Conservation (phyloP, 2,113 vertebrate genomes). For the Psettodes erumei region DNA sequence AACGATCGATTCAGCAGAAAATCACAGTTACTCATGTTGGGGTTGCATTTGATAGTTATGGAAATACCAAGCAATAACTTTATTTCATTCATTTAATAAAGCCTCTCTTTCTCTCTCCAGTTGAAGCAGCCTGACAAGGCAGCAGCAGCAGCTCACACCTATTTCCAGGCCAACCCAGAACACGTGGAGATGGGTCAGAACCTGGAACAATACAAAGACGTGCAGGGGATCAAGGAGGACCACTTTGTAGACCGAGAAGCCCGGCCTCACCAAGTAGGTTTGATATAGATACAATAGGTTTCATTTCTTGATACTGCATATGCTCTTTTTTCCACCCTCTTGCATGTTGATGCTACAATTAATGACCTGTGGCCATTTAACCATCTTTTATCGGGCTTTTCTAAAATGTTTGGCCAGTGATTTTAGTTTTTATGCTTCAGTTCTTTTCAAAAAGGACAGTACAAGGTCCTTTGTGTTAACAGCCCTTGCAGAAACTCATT, state of each 20-base stretch:
- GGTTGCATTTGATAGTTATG: not conserved
- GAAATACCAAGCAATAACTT: not conserved
- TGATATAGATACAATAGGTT: not conserved
- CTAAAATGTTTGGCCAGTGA: not conserved
- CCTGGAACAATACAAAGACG: constrained; percentile 89
- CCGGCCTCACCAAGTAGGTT: constrained; percentile 88
- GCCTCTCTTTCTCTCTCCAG: constrained; percentile 69
- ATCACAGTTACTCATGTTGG: not conserved
- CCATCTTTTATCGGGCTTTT: not conserved
- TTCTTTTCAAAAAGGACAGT: constrained; percentile 13
- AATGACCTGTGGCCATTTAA: not conserved
- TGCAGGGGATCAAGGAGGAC: constrained; percentile 75
- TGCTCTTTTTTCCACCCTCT: not conserved
- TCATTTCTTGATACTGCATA: not conserved
- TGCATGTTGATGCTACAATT: not conserved
- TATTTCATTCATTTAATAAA: no score
- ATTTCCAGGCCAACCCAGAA: constrained; percentile 97
- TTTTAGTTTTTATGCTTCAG: not conserved
- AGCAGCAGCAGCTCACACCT: constrained; percentile 93
- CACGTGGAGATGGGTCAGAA: constrained; percentile 93
- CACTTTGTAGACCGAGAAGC: constrained; percentile 89
- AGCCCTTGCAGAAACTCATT: constrained; percentile 38
- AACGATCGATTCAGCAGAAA: not conserved
- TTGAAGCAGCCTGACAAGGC: constrained; percentile 91
- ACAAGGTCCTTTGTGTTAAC: constrained; percentile 39